phyloP scores from a whole-genome alignment of 2,888 invertebrate genomes.

The Eurois occulta region DNA sequence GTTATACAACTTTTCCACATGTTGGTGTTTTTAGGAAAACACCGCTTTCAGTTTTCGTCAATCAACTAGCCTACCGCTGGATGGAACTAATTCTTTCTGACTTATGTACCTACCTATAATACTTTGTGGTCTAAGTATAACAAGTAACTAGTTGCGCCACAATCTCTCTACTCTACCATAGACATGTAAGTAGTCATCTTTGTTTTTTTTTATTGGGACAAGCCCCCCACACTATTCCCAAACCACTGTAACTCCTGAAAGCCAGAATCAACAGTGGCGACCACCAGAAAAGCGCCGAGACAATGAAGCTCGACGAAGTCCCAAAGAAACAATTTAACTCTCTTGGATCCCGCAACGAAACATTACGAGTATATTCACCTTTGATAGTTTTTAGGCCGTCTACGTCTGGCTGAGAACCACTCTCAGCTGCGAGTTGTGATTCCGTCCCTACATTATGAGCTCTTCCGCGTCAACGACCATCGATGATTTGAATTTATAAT shows the following conservation, averaged over 20 bases:
- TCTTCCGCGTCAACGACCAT: too few relatives aligned
- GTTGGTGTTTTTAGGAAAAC: neutral
- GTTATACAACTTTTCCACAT: neutral
- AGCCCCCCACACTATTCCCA: too few relatives aligned
- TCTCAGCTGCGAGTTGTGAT: neutral
- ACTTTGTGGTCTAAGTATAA: neutral
- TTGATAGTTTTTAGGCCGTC: neutral
- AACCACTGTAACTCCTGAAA: too few relatives aligned
- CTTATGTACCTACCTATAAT: neutral
- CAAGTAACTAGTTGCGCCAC: neutral
- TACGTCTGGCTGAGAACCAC: too few relatives aligned
- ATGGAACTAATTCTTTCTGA: neutral
- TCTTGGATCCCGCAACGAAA: too few relatives aligned
- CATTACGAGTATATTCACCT: too few relatives aligned
- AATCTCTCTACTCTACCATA: neutral
- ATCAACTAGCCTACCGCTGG: neutral
- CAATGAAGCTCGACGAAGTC: too few relatives aligned
- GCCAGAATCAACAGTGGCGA: too few relatives aligned
- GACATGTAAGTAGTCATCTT: neutral
- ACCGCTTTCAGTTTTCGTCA: neutral
- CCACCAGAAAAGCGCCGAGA: too few relatives aligned
- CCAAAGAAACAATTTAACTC: too few relatives aligned
- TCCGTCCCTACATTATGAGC: neutral
- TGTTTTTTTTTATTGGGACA: too few relatives aligned
- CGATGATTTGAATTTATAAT: neutral